Evolutionary conservation across 2,797 vertebrate species (phyloP).

Genomic region (Crenuchus spilurus): DNA sequence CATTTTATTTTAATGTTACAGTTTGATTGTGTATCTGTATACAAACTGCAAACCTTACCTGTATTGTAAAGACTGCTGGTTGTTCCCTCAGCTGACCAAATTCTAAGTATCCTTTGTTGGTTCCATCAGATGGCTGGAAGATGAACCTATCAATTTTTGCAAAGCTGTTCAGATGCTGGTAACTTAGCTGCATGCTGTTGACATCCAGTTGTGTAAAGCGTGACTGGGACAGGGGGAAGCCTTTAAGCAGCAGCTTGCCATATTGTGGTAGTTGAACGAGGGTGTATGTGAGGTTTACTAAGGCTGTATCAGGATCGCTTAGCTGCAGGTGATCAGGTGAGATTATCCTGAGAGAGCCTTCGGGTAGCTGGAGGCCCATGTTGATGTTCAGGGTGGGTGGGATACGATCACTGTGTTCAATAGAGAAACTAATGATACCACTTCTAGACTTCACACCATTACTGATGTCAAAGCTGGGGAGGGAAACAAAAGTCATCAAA

Average conservation of each 20-base stretch:
- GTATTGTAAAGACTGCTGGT: constrained; percentile 68
- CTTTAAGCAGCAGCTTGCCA: constrained; percentile 70
- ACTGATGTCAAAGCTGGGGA: constrained; percentile 76
- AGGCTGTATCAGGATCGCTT: constrained; percentile 70
- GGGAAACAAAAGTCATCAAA: constrained; percentile 7
- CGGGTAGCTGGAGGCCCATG: constrained; percentile 65
- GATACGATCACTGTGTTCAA: constrained; percentile 69
- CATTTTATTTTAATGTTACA: too few relatives aligned
- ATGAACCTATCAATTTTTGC: constrained; percentile 68
- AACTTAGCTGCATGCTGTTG: constrained; percentile 68
- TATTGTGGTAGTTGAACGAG: constrained; percentile 66
- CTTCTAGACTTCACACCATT: constrained; percentile 69
- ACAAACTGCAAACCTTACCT: constrained; percentile 59
- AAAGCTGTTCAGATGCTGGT: constrained; percentile 62
- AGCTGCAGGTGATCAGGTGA: constrained; percentile 67
- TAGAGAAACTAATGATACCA: constrained; percentile 60
- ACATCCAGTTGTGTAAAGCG: constrained; percentile 75
- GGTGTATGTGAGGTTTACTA: constrained; percentile 64
- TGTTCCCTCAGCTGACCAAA: constrained; percentile 72
- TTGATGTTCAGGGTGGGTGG: constrained; percentile 68
- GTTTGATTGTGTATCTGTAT: neutral
- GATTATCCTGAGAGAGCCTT: constrained; percentile 60
- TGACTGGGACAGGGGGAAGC: constrained; percentile 37
- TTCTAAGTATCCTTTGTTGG: constrained; percentile 72
- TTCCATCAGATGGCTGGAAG: constrained; percentile 74